Percentiles rank a stretch among this genome's conserved stretches.
phyloP scores from a whole-genome alignment of 2,888 invertebrate genomes.

The Xylota sylvarum region DNA sequence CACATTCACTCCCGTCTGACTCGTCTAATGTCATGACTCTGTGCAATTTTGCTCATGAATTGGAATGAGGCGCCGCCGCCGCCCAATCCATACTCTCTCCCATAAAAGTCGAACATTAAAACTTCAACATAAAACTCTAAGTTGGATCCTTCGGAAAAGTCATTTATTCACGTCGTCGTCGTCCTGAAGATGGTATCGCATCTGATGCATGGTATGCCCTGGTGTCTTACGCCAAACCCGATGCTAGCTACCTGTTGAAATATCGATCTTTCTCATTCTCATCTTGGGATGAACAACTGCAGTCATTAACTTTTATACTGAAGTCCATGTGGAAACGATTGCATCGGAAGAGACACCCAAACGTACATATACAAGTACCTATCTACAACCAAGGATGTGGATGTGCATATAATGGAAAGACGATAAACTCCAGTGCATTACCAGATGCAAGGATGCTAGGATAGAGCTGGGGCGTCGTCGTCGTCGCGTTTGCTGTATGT shows the following conservation, averaged over 20 bases:
- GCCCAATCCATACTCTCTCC: neutral
- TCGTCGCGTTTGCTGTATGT: neutral
- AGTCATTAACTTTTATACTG: conserved; percentile 62
- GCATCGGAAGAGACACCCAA: conserved; percentile 25
- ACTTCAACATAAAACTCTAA: conserved; percentile 57
- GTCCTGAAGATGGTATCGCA: conserved; percentile 45
- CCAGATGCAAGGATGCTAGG: conserved; percentile 17
- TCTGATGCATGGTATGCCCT: conserved; percentile 23
- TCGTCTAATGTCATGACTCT: conserved; percentile 72
- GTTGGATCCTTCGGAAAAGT: conserved; percentile 39
- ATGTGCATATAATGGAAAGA: conserved; percentile 61
- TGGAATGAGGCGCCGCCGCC: neutral
- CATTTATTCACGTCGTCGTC: conserved; percentile 46
- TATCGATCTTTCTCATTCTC: conserved; percentile 58
- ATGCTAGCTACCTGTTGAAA: conserved; percentile 73
- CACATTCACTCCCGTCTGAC: conserved; percentile 56
- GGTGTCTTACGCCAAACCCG: neutral
- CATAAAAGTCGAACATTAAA: conserved; percentile 48
- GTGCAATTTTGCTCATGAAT: conserved; percentile 62
- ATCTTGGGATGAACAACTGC: conserved; percentile 68
- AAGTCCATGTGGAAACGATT: conserved; percentile 26
- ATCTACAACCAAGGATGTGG: conserved; percentile 8
- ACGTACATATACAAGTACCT: conserved; percentile 5
- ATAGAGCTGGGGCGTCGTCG: neutral
- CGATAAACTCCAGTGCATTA: conserved; percentile 68